Percentiles rank a stretch among this genome's conserved stretches.
Evolutionary conservation across 2,797 vertebrate species (phyloP).

Genomic region (Acridotheres tristis): DNA sequence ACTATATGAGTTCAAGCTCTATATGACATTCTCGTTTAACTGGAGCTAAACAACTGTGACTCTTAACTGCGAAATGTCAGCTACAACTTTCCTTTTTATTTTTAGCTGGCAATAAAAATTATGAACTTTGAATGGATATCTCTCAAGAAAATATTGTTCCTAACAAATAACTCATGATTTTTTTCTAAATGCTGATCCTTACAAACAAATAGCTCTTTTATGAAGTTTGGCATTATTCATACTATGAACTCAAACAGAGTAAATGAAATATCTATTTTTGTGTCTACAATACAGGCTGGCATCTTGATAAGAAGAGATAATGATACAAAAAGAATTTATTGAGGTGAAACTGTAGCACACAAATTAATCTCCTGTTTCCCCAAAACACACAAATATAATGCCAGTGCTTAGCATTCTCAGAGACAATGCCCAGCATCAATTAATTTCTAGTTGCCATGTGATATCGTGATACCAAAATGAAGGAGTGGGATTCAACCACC

Average conservation of each 20-base stretch:
- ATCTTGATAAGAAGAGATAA: conserved; percentile 8
- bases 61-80: conserved; percentile 39
- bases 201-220: conserved; percentile 28
- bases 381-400: not conserved
- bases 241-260: not conserved
- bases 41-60: conserved; percentile 31
- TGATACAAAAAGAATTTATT: not conserved
- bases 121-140: conserved; percentile 24
- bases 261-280: conserved; percentile 27
- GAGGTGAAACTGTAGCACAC: not conserved
- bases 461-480: not conserved
- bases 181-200: not conserved
- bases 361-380: not conserved
- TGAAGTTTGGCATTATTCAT: conserved; percentile 24
- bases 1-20: conserved; percentile 25
- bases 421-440: not conserved
- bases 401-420: not conserved
- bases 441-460: not conserved
- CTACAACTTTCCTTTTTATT: conserved; percentile 28
- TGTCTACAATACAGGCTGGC: not conserved
- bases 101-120: conserved; percentile 36
- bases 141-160: conserved; percentile 35
- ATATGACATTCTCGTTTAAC: conserved; percentile 47
- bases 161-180: conserved; percentile 24
- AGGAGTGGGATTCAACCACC: not conserved